These are phyloP conservation scores for Ophiothrix spiculata DNA, from an alignment of 35 echinoderm and acorn worm genomes.

Conservation along the genomic window DNA sequence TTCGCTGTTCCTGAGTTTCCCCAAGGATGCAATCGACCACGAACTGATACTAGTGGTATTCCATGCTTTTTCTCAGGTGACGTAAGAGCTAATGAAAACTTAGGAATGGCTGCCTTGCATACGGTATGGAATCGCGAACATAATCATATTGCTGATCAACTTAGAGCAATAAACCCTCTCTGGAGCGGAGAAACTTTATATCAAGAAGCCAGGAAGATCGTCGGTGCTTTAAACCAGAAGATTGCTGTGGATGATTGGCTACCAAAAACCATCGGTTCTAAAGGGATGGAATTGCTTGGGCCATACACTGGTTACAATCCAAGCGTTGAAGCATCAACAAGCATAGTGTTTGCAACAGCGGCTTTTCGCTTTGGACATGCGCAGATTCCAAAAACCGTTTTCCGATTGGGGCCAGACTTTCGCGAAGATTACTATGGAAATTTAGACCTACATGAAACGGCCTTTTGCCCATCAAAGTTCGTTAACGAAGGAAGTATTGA, in stretches of 20 bases:
- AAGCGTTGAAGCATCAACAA: not conserved
- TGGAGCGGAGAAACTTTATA: not conserved
- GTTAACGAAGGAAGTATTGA: not conserved
- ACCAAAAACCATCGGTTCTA: not conserved
- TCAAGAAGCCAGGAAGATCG: not conserved
- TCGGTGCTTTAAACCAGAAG: not conserved
- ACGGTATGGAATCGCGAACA: not conserved
- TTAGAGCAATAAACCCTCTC: not conserved
- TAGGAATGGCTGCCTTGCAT: not conserved
- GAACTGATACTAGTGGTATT: not conserved
- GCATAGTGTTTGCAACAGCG: not conserved
- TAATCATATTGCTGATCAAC: not conserved
- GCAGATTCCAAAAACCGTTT: not conserved
- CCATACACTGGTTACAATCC: not conserved
- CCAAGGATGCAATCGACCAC: not conserved
- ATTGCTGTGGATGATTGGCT: not conserved
- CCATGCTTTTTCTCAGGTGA: not conserved
- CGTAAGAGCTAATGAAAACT: not conserved
- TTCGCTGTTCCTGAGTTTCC: not conserved
- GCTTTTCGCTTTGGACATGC: not conserved
- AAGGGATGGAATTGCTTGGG: not conserved
- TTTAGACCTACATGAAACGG: not conserved
- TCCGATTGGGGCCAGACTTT: not conserved
- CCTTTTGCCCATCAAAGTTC: not conserved
- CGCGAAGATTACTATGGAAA: not conserved